Base-by-base conservation (phyloP, 1,140 invertebrate genomes). In the Apis laboriosa region DNA sequence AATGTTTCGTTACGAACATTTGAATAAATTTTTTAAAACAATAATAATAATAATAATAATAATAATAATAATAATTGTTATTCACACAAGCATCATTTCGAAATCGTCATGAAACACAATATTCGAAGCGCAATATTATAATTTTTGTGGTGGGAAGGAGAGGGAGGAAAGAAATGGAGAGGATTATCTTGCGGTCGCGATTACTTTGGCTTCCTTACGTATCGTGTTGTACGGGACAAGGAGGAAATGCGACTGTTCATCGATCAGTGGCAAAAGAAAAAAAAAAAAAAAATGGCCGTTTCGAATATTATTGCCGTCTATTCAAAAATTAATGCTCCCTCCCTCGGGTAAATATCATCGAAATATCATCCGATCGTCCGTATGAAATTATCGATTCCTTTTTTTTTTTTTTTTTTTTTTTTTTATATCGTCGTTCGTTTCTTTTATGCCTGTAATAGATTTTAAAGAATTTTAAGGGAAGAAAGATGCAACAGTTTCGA, bases 201-300 rank as follows among this genome's bases (percentile, higher is more conserved):
- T 93, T 94, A 92, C 89, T 94, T 85, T 91, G 93, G 93, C 93
- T 94, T 94, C 93, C 88, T 90, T 91, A 88, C 88, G 89, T 93
- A 92, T 94, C 92, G 90, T 88, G 77, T 93, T 93, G 84, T 91
- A 86, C 77, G 82, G 86, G 28, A 55, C 66, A 66, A 73, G 64
- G 64, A 83, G 74, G 75, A 85, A 83, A 85, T n/a, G 70, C 60
- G 75, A 76, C 82, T 83, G 87, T 71, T 78, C 80, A 77, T 80
- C 82, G 72, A 87, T 84, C 73, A 71, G 77, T 71, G 66, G 34
- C 5, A 43, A 43, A 43, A 7, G 5, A 43, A 0, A 43, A 43
- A 43, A 43, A 43, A 43, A 7, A 43, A 43, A 43, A 28, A 43
- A 67, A 82, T 53, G n/a, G 17, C n/a, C 49, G 56, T 63, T 51